Evolutionary conservation across 1,140 invertebrate genomes (phyloP), one percentile per base, ranked within the genome.

Genomic region (Bombus huntii): DNA sequence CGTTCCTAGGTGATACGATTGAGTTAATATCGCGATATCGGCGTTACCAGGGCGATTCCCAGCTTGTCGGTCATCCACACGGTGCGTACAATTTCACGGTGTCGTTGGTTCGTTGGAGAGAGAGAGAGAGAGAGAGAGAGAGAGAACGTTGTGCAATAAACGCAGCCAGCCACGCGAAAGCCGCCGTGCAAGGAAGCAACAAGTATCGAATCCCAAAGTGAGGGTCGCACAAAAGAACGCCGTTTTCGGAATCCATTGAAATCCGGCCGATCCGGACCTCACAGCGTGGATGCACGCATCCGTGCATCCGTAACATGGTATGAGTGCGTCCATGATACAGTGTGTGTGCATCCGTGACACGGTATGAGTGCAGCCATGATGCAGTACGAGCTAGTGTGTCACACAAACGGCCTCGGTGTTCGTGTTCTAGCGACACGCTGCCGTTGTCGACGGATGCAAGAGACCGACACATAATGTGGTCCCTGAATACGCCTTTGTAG

Each of bases 401-500:
- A 75, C 44, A 37, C 68, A 71, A 80, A 78, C 70, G 31, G 34
- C n/a, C 39, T 28, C 28, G 1, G 34, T 71, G 37, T 71, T 44
- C 18, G 73, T 47, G 81, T 83, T 47, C 28, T 53, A 28, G 44
- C 34, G 62, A 80, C 83, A 85, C 74, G 66, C 57, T 42, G 80
- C 57, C 57, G 71, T 62, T 75, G 70, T 72, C 42, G 79, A 53
- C 76, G 86, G 75, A 59, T 82, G 80, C 57, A 72, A 73, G 81
- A 75, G 87, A 72, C 81, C 76, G 83, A 62, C 47, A 75, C 79
- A 89, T 89, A 89, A 86, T 80, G 76, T 76, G 72, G 75, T 86
- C 75, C 57, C 72, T 82, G 88, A 87, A 89, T 89, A 72, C 77
- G 85, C 85, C 85, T 79, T 83, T 77, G 88, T 70, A 81, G 39